These are phyloP conservation scores for Xiphydria camelus DNA, from an alignment of 2,888 invertebrate genomes.

Conservation along the genomic window DNA sequence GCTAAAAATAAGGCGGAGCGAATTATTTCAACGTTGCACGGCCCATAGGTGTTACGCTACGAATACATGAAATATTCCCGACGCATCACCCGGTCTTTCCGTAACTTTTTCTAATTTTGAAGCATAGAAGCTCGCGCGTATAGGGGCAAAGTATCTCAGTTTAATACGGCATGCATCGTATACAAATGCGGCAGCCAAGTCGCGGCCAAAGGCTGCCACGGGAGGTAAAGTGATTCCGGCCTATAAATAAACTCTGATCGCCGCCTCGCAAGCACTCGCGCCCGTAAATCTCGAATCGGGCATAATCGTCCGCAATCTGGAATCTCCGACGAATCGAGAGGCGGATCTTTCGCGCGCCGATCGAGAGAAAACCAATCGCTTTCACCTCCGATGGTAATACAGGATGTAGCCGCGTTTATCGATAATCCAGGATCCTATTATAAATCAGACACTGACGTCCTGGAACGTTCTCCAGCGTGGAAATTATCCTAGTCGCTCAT, in stretches of 20 bases:
- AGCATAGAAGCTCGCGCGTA: too few relatives aligned
- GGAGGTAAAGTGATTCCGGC: slow-evolving; percentile 30
- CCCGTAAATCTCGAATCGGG: slow-evolving; percentile 41
- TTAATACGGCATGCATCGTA: too few relatives aligned
- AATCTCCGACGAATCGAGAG: slow-evolving; percentile 34
- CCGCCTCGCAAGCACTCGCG: slow-evolving; percentile 19
- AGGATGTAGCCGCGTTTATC: slow-evolving; percentile 32
- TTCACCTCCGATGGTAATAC: slow-evolving; percentile 30
- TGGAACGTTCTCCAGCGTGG: slow-evolving; percentile 7
- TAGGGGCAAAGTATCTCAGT: too few relatives aligned
- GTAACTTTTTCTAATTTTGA: too few relatives aligned
- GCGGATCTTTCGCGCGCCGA: slow-evolving; percentile 19
- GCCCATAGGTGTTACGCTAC: too few relatives aligned
- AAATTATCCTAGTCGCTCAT: slow-evolving; percentile 31
- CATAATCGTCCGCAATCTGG: slow-evolving; percentile 43
- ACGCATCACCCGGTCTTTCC: too few relatives aligned
- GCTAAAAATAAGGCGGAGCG: too few relatives aligned
- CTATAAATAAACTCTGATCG: slow-evolving; percentile 43
- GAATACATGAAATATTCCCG: too few relatives aligned
- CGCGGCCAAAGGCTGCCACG: background rate
- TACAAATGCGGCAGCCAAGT: background rate
- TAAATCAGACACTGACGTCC: slow-evolving; percentile 31
- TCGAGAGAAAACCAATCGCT: background rate
- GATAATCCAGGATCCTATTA: slow-evolving; percentile 41
- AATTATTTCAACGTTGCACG: too few relatives aligned